Conservation (phyloP, 2,797 vertebrate species). For the Xyrichtys novacula region DNA sequence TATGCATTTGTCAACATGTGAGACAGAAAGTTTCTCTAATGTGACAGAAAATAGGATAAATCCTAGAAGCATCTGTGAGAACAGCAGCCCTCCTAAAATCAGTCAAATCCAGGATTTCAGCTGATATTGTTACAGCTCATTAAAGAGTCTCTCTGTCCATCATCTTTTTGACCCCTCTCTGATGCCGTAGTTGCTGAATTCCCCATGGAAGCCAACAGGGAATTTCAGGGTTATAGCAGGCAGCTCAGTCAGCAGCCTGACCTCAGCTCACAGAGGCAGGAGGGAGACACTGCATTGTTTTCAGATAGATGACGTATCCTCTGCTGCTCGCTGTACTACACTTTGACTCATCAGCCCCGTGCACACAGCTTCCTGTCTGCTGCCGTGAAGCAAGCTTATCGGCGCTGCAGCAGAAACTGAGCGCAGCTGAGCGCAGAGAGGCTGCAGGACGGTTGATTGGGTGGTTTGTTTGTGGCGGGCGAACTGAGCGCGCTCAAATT, state of each 20-base stretch:
- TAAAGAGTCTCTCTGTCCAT: not conserved
- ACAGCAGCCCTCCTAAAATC: no score
- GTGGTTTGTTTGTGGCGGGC: slow-evolving; percentile 75
- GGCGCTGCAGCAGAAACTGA: slow-evolving; percentile 51
- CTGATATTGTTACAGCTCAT: no score
- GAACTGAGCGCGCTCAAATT: slow-evolving; percentile 59
- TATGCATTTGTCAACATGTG: no score
- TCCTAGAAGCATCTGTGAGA: no score
- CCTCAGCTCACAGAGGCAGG: slow-evolving; percentile 36
- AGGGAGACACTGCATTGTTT: slow-evolving; percentile 65
- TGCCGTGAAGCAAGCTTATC: slow-evolving; percentile 68
- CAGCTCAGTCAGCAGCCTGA: slow-evolving; percentile 16
- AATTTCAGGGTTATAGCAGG: slow-evolving; percentile 4
- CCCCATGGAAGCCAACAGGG: slow-evolving; percentile 2
- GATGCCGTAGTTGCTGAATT: slow-evolving; percentile 1
- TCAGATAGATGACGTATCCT: slow-evolving; percentile 50
- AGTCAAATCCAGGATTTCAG: no score
- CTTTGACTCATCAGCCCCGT: slow-evolving; percentile 62
- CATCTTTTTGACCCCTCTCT: slow-evolving; percentile 17
- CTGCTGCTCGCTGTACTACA: slow-evolving; percentile 49
- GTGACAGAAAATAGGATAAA: no score
- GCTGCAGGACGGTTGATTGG: slow-evolving; percentile 49
- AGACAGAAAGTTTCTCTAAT: no score
- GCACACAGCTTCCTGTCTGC: slow-evolving; percentile 73
- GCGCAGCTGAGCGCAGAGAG: slow-evolving; percentile 21